Conservation (phyloP, 1,140 invertebrate species). For the Heliconius hermathena region DNA sequence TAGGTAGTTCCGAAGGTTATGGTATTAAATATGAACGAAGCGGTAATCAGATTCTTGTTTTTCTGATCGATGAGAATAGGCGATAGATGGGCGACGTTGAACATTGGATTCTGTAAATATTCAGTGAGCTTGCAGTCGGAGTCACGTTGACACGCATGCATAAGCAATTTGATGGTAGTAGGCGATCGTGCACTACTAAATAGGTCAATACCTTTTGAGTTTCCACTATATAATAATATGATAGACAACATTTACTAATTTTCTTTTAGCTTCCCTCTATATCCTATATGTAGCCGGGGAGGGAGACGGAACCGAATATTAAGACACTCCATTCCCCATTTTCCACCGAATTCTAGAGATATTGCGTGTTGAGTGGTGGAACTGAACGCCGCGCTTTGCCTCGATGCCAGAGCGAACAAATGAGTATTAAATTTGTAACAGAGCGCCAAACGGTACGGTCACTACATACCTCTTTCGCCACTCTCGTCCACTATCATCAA, state of each 20-base stretch:
- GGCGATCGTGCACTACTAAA: constrained; percentile 60
- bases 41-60: constrained; percentile 32
- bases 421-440: too few species aligned
- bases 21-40: constrained; percentile 13
- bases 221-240: constrained; percentile 1
- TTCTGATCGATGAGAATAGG: constrained; percentile 35
- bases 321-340: too few species aligned
- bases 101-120: constrained; percentile 50
- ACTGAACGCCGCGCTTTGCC: too few species aligned
- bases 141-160: constrained; percentile 70
- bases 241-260: constrained; percentile 13
- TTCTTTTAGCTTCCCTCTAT: too few species aligned
- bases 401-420: too few species aligned
- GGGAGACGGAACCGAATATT: too few species aligned
- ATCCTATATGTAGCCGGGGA: too few species aligned
- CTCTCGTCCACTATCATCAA: too few species aligned
- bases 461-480: too few species aligned
- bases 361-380: too few species aligned
- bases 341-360: too few species aligned
- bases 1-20: constrained; percentile 10
- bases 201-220: constrained; percentile 62
- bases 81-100: constrained; percentile 35
- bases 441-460: too few species aligned
- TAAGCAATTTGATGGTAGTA: constrained; percentile 55
- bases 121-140: constrained; percentile 61